A percentile compares a stretch with the other conserved stretches of the same genome.
Conservation (phyloP, 1,140 invertebrate species). For the Aphidius ervi region DNA sequence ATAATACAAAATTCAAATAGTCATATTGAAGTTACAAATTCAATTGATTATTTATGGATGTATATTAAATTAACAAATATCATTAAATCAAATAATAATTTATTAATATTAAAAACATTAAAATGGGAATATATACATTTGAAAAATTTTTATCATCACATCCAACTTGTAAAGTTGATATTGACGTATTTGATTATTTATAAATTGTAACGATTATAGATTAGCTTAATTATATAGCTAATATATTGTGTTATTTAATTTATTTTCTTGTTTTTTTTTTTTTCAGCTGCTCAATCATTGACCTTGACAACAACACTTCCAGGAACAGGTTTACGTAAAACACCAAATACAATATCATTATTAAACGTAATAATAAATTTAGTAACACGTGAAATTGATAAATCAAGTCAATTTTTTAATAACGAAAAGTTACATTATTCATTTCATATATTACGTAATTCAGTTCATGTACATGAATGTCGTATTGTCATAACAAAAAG, state of each 20-base stretch:
- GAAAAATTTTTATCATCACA: slow-evolving; percentile 57
- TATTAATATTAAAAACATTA: slow-evolving; percentile 48
- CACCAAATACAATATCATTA: slow-evolving; percentile 51
- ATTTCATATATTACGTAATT: slow-evolving; percentile 53
- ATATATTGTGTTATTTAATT: slow-evolving; percentile 6
- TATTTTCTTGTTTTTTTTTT: slow-evolving; percentile 28
- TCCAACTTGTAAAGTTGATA: slow-evolving; percentile 59
- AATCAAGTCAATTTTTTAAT: slow-evolving; percentile 45
- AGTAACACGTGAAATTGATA: slow-evolving; percentile 52
- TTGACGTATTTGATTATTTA: slow-evolving; percentile 57
- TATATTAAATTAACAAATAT: slow-evolving; percentile 45
- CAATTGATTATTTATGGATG: slow-evolving; percentile 56
- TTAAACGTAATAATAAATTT: slow-evolving; percentile 51
- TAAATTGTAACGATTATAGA: too few species aligned
- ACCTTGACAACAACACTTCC: slow-evolving; percentile 52
- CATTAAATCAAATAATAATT: slow-evolving; percentile 28
- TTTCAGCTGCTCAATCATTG: slow-evolving; percentile 50
- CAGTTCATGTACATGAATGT: slow-evolving; percentile 52
- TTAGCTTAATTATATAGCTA: too few species aligned
- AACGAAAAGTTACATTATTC: slow-evolving; percentile 45
- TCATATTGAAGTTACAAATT: slow-evolving; percentile 54
- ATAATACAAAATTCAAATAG: slow-evolving; percentile 61
- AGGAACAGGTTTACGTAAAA: slow-evolving; percentile 54
- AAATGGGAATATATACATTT: slow-evolving; percentile 59
- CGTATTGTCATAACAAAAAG: slow-evolving; percentile 53